Conservation (phyloP, 2,113 vertebrate genomes). For the Bubo bubo region DNA sequence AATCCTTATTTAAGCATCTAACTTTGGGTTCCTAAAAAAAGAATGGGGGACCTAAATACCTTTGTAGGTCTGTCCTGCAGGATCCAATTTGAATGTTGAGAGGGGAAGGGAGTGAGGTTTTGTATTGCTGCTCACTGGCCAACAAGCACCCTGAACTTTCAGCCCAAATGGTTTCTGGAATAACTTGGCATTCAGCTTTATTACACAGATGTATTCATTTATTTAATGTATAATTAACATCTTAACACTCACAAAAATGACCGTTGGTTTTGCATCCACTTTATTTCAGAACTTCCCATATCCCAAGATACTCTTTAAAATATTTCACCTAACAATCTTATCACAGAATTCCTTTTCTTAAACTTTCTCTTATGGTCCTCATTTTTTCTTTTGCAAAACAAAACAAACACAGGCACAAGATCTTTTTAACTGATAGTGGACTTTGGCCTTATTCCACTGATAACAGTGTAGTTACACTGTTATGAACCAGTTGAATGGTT, state of each 20-base stretch:
- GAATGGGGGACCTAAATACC: background rate
- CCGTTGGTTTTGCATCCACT: background rate
- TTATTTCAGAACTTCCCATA: background rate
- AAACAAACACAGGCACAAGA: background rate
- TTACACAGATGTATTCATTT: background rate
- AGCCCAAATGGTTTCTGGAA: slow-evolving; percentile 10
- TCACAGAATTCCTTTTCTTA: background rate
- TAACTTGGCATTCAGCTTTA: background rate
- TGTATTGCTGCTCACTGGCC: background rate
- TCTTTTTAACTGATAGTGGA: background rate
- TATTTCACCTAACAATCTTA: background rate
- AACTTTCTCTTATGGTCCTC: background rate
- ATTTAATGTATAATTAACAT: background rate
- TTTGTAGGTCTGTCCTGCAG: background rate
- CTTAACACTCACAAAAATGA: background rate
- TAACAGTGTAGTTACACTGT: background rate
- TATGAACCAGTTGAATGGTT: background rate
- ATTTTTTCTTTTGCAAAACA: background rate
- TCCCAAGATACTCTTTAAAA: background rate
- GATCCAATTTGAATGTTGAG: background rate
- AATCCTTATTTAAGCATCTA: background rate
- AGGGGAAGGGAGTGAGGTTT: background rate
- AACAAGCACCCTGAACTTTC: slow-evolving; percentile 7
- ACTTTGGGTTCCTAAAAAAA: background rate
- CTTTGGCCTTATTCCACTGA: background rate